Evolutionary conservation across 2,797 vertebrate species (phyloP).

Genomic region (Anas bahamensis): DNA sequence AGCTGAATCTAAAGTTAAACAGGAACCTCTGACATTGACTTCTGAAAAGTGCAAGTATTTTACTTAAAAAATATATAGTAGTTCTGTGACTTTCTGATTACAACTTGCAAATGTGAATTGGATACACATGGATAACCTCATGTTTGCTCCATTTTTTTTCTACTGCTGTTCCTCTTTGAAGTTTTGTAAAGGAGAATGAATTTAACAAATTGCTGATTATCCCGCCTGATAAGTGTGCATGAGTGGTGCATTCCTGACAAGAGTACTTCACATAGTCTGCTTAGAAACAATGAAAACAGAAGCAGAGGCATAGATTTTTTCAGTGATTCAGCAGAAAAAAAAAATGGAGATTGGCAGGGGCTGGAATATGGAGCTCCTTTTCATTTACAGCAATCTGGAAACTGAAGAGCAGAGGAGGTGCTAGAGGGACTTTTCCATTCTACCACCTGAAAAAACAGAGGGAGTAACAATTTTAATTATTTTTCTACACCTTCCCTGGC

Average conservation of each 20-base stretch:
- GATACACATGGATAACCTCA: not conserved
- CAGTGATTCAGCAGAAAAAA: not conserved
- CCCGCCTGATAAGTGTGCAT: not conserved
- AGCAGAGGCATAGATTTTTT: not conserved
- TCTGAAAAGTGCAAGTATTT: not conserved
- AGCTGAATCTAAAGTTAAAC: not conserved
- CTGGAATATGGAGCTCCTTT: not conserved
- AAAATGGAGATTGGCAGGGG: not conserved
- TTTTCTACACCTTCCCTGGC: not conserved
- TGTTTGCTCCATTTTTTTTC: not conserved
- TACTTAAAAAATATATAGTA: not conserved
- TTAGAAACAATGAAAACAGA: not conserved
- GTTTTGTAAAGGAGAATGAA: not conserved
- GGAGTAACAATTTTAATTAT: not conserved
- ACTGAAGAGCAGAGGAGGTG: not conserved
- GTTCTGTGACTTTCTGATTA: not conserved
- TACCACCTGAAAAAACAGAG: not conserved
- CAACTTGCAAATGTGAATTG: not conserved
- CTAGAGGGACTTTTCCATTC: not conserved
- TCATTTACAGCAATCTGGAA: not conserved
- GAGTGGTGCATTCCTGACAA: not conserved
- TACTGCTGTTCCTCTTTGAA: not conserved
- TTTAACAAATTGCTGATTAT: not conserved
- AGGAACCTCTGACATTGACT: not conserved
- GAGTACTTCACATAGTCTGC: not conserved